phyloP scores from a whole-genome alignment of 2,113 vertebrate genomes.

The Heterotilapia buettikoferi region DNA sequence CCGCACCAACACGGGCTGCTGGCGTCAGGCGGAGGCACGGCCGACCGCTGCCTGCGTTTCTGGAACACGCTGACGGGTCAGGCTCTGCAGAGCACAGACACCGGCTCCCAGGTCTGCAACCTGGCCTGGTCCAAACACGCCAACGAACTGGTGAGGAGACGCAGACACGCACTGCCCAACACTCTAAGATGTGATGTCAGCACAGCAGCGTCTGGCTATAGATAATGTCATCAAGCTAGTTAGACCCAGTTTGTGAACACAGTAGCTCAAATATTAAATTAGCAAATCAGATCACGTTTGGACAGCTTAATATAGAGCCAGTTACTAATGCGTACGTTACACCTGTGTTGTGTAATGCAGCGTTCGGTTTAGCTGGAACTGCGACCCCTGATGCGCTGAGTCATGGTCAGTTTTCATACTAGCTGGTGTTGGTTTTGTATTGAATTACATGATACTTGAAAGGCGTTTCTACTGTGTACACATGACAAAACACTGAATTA shows the following conservation, averaged over 20 bases:
- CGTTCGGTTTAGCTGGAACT: neutral
- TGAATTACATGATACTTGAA: neutral
- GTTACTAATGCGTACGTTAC: neutral
- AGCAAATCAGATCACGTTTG: neutral
- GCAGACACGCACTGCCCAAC: neutral
- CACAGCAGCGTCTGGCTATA: neutral
- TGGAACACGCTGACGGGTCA: conserved; percentile 80
- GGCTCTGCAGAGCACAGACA: conserved; percentile 78
- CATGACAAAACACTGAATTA: neutral
- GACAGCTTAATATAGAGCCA: neutral
- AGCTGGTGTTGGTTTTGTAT: neutral
- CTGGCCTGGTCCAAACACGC: conserved; percentile 81
- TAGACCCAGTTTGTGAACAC: neutral
- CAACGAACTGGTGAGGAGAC: conserved; percentile 75
- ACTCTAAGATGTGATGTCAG: neutral
- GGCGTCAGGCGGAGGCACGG: conserved; percentile 76
- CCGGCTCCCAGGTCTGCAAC: conserved; percentile 79
- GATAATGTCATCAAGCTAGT: neutral
- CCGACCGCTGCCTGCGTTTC: conserved; percentile 78
- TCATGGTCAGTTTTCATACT: neutral
- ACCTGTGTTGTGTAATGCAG: neutral
- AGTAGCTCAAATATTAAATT: neutral
- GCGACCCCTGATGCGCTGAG: neutral
- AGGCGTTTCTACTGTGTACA: neutral
- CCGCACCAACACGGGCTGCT: conserved; percentile 78